phyloP scores from a whole-genome alignment of 1,140 invertebrate species.

The Megathymus violae region DNA sequence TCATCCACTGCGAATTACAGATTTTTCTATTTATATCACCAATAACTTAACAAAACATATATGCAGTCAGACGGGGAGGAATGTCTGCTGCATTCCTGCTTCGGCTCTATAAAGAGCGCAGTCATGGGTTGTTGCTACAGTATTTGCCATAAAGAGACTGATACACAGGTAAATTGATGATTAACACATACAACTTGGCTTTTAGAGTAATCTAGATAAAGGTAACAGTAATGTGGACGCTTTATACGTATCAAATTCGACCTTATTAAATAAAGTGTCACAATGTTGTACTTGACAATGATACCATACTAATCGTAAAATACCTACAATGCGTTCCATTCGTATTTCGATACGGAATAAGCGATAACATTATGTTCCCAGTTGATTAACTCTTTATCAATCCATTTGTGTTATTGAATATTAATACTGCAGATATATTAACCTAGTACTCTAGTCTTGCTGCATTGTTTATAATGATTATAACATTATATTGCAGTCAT shows the following conservation, averaged over 20 bases:
- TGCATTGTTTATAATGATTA: neutral
- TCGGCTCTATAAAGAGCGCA: constrained; percentile 72
- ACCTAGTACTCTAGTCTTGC: neutral
- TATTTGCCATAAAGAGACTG: constrained; percentile 85
- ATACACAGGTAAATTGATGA: constrained; percentile 78
- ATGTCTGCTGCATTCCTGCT: constrained; percentile 75
- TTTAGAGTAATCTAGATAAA: constrained; percentile 5
- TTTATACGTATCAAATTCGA: neutral
- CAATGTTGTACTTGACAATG: constrained; percentile 24
- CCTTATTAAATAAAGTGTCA: neutral
- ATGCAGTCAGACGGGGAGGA: constrained; percentile 78
- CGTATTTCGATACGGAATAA: constrained; percentile 20
- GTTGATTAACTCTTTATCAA: constrained; percentile 65
- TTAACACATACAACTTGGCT: constrained; percentile 11
- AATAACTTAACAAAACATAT: constrained; percentile 70
- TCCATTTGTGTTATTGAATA: neutral
- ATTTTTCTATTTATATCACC: constrained; percentile 77
- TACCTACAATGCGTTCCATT: neutral
- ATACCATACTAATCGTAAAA: constrained; percentile 11
- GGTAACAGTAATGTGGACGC: neutral
- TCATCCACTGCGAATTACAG: constrained; percentile 56
- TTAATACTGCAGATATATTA: neutral
- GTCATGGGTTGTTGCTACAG: constrained; percentile 85
- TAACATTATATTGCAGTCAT: neutral
- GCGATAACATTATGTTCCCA: constrained; percentile 44